Base-by-base conservation (phyloP, 2,113 vertebrate species). In the Silurus meridionalis region DNA sequence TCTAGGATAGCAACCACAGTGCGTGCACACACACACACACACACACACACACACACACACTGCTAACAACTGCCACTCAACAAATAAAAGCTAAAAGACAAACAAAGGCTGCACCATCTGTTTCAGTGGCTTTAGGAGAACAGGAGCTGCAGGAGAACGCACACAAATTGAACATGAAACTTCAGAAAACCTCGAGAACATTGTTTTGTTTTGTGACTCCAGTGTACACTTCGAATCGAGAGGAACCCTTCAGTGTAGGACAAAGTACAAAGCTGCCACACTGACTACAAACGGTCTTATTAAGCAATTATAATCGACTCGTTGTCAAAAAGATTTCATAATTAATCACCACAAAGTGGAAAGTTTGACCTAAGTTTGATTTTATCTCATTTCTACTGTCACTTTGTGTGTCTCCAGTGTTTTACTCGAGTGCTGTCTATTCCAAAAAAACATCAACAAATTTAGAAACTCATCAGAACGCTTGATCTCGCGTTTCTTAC, bases 71-170 rank as follows among this genome's bases (percentile, higher is more conserved):
- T 21, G 79, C 74, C 80, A 72, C 80, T 87, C 79, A 67, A 75
- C 85, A 86, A 78, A 82, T 57, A 82, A 79, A 28, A 69, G 75
- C 58, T 83, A 85, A 87, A 57, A 89, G 81, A 60, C 8, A 87
- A 85, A 89, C 80, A 87, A 86, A 89, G 75, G 57, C 28, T 58
- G 50, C 64, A 75, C 63, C 74, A 83, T 83, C 84, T 85, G 61
- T 48, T 58, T 79, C 15, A 13, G 50, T 17, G 63, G 83, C 74
- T 57, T 71, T 8, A 23, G 63, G 46, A 21, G 55, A 52, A 85
- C 66, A 78, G 6, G 50, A 25, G 74, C 71, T 17, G 23, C 11
- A 52, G n/a, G 77, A 21, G 55, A 57, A 46, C 8, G 25, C 63
- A 53, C 46, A 78, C 17, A 0, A 52, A 1, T 69, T 61, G 4